Evolutionary conservation across 1,140 invertebrate genomes (phyloP).

Genomic region (Oscheius sp.): DNA sequence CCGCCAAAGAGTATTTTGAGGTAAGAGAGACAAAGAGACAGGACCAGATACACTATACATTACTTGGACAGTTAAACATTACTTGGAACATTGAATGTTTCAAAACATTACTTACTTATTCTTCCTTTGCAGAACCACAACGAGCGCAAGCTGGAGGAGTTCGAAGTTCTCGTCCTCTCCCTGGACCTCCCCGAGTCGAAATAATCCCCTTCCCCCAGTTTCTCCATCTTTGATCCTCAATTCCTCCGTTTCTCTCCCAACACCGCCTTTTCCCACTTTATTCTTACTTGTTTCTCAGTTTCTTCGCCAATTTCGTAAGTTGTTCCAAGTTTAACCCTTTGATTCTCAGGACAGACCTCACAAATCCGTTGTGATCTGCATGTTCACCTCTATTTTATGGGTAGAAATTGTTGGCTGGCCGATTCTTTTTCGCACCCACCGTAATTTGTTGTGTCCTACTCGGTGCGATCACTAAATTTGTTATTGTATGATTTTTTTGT

Average conservation of each 20-base stretch:
- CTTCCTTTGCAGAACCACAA: slow-evolving; percentile 16
- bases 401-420: no score
- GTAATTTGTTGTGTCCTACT: no score
- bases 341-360: no score
- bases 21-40: no score
- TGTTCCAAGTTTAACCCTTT: no score
- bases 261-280: neutral
- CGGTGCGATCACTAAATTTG: no score
- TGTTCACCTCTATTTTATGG: neutral
- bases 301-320: no score
- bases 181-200: neutral
- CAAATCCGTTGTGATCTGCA: neutral
- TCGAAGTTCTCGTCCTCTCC: neutral
- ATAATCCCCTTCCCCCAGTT: neutral
- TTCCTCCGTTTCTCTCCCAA: neutral
- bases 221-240: neutral
- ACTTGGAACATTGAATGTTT: no score
- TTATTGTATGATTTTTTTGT: no score
- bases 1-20: neutral
- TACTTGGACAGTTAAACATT: no score
- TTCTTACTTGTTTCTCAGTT: neutral
- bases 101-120: neutral
- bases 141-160: neutral
- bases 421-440: no score
- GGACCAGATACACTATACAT: no score